These are phyloP conservation scores for Scopus umbretta DNA, from an alignment of 2,113 vertebrate species.

Conservation along the genomic window DNA sequence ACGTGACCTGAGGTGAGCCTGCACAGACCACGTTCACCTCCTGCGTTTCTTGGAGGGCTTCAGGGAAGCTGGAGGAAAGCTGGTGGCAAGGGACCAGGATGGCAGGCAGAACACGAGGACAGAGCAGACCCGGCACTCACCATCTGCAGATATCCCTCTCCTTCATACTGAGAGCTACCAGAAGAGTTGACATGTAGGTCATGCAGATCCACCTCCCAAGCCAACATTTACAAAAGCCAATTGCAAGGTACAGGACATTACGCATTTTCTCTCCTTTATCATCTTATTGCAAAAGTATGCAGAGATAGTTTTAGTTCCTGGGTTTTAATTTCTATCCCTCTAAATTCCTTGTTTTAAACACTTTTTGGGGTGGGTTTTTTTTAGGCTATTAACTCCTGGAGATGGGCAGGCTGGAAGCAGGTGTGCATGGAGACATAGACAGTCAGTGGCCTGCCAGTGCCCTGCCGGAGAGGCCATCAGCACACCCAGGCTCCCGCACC, in stretches of 20 bases:
- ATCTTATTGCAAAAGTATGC: rapidly evolving
- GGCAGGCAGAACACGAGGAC: rapidly evolving
- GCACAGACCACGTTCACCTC: rapidly evolving
- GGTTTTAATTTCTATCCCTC: background rate
- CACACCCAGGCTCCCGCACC: background rate
- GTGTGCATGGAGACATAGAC: rapidly evolving
- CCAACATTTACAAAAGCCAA: background rate
- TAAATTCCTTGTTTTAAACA: background rate
- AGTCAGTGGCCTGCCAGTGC: background rate
- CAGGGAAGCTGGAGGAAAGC: background rate
- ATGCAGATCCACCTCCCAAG: background rate
- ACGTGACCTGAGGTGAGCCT: background rate
- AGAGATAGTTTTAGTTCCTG: background rate
- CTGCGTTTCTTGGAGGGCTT: background rate
- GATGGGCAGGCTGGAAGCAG: background rate
- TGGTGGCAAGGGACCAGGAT: background rate
- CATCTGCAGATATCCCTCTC: background rate
- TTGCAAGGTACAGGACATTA: background rate
- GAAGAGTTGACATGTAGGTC: no score
- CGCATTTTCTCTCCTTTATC: background rate
- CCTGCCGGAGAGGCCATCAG: rapidly evolving
- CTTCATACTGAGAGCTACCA: background rate
- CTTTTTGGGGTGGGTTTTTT: no score
- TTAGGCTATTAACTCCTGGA: background rate
- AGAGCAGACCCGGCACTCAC: no score